Evolutionary conservation across 2,888 invertebrate genomes (phyloP).

Genomic region (Noctua janthina): DNA sequence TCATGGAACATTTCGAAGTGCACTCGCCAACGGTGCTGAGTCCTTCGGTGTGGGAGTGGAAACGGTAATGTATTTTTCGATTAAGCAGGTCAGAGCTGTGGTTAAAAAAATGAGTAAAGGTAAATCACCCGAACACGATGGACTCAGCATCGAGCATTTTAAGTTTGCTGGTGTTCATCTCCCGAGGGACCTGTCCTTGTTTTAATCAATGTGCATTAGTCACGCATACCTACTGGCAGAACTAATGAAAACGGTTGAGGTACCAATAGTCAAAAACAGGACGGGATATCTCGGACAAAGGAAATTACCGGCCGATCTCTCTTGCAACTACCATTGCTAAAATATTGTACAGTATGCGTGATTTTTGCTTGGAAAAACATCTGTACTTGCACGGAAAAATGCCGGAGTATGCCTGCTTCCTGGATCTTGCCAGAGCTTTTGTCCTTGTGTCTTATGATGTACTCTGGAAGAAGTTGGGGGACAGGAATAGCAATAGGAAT

Average conservation of each 20-base stretch:
- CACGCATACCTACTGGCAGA: background rate
- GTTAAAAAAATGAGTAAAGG: too few relatives aligned
- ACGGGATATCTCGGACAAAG: background rate
- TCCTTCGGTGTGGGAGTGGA: too few relatives aligned
- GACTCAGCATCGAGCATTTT: too few relatives aligned
- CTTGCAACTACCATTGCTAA: background rate
- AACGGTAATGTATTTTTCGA: too few relatives aligned
- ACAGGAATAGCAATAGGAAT: too few relatives aligned
- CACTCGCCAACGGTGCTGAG: too few relatives aligned
- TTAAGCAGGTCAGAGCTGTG: too few relatives aligned
- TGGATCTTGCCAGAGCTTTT: background rate
- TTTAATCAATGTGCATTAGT: background rate
- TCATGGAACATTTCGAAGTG: too few relatives aligned
- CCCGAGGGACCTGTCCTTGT: background rate
- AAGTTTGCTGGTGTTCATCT: too few relatives aligned
- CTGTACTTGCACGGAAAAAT: background rate
- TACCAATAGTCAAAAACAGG: background rate
- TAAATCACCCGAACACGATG: too few relatives aligned
- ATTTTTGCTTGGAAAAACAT: background rate
- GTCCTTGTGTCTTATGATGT: background rate
- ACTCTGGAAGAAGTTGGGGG: background rate
- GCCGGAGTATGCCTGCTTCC: background rate
- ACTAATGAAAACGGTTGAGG: background rate
- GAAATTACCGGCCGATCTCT: background rate
- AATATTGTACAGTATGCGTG: conserved; percentile 2